Conservation (phyloP, 2,113 vertebrate genomes). For the Asarcornis scutulata region DNA sequence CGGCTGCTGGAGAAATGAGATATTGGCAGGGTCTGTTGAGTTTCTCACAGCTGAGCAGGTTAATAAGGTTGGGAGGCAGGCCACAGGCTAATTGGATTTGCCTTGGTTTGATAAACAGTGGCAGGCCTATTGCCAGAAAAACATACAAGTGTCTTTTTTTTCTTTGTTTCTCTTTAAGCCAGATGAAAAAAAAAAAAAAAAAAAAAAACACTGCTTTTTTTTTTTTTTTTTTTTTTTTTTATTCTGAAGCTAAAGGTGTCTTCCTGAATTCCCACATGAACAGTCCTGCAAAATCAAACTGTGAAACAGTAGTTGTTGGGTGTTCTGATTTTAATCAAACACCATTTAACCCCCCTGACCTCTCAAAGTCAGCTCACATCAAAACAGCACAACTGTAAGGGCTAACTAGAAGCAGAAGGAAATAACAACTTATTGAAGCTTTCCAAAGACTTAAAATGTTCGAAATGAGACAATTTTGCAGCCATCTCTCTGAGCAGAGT, state of each 20-base stretch:
- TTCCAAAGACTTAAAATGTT: neutral
- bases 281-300: constrained; percentile 46
- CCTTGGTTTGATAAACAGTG: constrained; percentile 92
- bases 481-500: neutral
- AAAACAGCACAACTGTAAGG: constrained; percentile 6
- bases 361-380: constrained; percentile 78
- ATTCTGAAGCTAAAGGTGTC: constrained; percentile 11
- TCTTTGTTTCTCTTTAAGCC: constrained; percentile 68
- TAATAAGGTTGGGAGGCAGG: constrained; percentile 94
- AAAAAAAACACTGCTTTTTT: neutral
- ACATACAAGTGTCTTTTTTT: constrained; percentile 67
- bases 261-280: constrained; percentile 75
- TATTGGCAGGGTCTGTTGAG: constrained; percentile 93
- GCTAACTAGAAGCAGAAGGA: constrained; percentile 53
- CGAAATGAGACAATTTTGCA: neutral
- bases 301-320: constrained; percentile 74
- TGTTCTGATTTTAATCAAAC: constrained; percentile 87
- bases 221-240: neutral
- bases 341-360: constrained; percentile 83
- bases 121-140: constrained; percentile 82
- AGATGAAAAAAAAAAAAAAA: neutral
- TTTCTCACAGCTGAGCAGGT: constrained; percentile 92
- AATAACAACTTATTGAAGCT: constrained; percentile 1
- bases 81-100: constrained; percentile 98
- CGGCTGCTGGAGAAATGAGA: constrained; percentile 92